These are phyloP conservation scores for Epinephelus coioides DNA, from an alignment of 2,797 vertebrate species.

Conservation along the genomic window DNA sequence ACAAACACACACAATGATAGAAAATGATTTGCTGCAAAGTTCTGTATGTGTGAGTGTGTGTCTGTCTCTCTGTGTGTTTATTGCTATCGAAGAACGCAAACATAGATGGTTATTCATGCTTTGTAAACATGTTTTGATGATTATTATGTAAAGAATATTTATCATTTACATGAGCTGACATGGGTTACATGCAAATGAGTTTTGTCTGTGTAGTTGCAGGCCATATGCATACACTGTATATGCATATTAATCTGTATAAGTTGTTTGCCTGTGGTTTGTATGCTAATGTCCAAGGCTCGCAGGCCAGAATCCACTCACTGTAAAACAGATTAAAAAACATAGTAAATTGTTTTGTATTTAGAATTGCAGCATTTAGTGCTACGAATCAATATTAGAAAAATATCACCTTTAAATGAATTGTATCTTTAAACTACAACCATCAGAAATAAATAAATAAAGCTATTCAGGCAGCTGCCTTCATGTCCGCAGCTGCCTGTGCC, in stretches of 20 bases:
- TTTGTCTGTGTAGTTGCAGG: slow-evolving; percentile 39
- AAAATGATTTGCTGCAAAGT: neutral
- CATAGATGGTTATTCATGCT: neutral
- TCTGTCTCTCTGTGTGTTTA: neutral
- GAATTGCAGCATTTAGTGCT: neutral
- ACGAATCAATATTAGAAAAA: no score
- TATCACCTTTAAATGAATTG: no score
- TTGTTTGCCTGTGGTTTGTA: slow-evolving; percentile 6
- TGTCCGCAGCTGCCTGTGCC: no score
- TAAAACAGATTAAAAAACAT: neutral
- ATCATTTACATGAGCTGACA: slow-evolving; percentile 41
- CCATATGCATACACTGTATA: neutral
- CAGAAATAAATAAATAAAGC: no score
- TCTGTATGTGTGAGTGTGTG: neutral
- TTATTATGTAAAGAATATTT: slow-evolving; percentile 7
- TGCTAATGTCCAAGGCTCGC: slow-evolving; percentile 3
- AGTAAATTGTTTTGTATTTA: neutral
- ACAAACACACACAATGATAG: neutral
- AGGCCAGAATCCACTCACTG: slow-evolving; percentile 1
- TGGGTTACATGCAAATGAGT: slow-evolving; percentile 31
- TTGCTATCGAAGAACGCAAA: neutral
- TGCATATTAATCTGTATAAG: slow-evolving; percentile 18
- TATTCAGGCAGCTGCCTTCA: no score
- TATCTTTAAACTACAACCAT: no score
- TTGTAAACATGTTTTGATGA: slow-evolving; percentile 22